Evolutionary conservation across 2,797 vertebrate genomes (phyloP).

Genomic region (Pangasius macronema): DNA sequence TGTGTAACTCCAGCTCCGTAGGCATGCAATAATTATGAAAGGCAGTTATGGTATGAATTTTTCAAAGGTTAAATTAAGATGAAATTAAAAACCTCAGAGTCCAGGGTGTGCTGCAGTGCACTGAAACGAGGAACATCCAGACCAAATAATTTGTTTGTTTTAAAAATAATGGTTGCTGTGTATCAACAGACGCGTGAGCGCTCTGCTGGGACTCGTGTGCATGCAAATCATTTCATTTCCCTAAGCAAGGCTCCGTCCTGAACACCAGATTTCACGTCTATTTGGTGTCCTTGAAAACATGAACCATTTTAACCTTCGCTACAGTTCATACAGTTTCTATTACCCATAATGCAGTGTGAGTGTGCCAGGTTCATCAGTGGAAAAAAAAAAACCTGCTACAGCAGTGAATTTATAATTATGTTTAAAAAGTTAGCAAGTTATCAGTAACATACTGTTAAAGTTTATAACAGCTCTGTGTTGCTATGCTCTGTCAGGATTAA

Average conservation of each 20-base stretch:
- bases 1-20: background rate
- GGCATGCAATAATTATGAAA: background rate
- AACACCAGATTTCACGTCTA: background rate
- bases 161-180: background rate
- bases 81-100: background rate
- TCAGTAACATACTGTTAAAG: no score
- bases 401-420: background rate
- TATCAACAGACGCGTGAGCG: background rate
- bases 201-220: background rate
- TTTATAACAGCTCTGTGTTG: no score
- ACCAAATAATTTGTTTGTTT: background rate
- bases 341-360: background rate
- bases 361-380: background rate
- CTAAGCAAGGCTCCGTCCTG: background rate
- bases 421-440: no score
- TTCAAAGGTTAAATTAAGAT: background rate
- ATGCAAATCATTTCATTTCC: slow-evolving; percentile 12
- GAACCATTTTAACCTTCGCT: background rate
- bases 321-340: background rate
- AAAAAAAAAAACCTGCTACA: background rate
- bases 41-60: background rate
- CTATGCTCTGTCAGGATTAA: no score
- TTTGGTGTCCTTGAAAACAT: no score
- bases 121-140: background rate
- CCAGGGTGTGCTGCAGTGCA: background rate